These are phyloP conservation scores for Chanos chanos DNA, from an alignment of 2,797 vertebrate species.

Conservation along the genomic window DNA sequence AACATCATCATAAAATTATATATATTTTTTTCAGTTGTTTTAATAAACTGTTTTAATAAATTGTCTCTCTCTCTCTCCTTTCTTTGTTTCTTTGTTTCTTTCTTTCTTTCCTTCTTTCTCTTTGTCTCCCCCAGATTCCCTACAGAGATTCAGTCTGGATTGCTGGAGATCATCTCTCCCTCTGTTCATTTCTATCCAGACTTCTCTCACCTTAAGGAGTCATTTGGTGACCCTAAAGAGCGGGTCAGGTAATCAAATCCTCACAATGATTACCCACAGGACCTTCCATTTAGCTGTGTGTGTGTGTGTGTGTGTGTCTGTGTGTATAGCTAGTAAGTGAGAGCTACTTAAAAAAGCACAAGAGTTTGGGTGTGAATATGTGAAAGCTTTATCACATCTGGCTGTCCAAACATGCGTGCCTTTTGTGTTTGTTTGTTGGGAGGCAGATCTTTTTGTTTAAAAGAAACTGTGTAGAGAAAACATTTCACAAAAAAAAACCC, in stretches of 20 bases:
- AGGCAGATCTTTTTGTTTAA: no score
- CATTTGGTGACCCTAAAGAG: slow-evolving; percentile 95
- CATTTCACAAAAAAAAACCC: no score
- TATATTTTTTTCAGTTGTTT: no score
- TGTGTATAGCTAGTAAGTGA: neutral
- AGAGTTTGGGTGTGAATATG: no score
- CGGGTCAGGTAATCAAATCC: slow-evolving; percentile 83
- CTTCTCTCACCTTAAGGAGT: slow-evolving; percentile 90
- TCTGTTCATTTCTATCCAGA: slow-evolving; percentile 96
- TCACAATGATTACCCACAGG: neutral
- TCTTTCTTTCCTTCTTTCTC: slow-evolving; percentile 8
- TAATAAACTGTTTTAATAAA: no score
- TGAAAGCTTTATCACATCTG: no score
- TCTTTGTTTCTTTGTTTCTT: neutral
- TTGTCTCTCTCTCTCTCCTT: neutral
- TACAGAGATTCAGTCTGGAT: slow-evolving; percentile 88
- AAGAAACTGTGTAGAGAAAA: no score
- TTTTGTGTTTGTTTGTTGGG: no score
- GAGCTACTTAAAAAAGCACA: no score
- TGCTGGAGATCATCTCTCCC: slow-evolving; percentile 93
- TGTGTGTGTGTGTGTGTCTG: neutral
- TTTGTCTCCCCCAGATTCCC: slow-evolving; percentile 77
- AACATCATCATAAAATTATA: no score
- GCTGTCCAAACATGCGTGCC: no score
- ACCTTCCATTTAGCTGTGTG: no score